Evolutionary conservation across 2,888 invertebrate species (phyloP), one percentile per base, ranked within the genome.

Genomic region (Heliconius ethilla): DNA sequence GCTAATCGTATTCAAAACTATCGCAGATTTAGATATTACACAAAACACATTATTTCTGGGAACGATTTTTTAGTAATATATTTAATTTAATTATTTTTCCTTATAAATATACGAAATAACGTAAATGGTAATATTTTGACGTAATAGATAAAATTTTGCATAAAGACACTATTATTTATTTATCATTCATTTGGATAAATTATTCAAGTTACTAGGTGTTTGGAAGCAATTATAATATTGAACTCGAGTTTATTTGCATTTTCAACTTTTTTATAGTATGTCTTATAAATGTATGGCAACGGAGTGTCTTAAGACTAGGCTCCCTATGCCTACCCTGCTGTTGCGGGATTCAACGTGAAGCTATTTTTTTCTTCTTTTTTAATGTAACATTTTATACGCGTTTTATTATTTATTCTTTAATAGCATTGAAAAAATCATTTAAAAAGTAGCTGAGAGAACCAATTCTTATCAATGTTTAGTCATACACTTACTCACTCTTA

Each of bases 401-500:
- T 67, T 67, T 37, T 37, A 67, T 66, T 37, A n/a, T n/a, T 55
- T 70, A 22, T 11, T 15, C 2, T 29, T 27, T 2, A 55, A 55
- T 55, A 11, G 22, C 18, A 7, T 63, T 15, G 4, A 55, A 45
- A 70, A 70, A 70, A 2, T 29, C 9, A 9, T 40, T 45, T 72
- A 70, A 55, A 29, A 59, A 59, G 40, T 45, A 62, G 18, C 27
- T 69, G 62, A 70, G 75, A 75, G 79, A 77, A 76, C 74, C 66
- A 51, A 78, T 75, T 63, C 75, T 81, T 84, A 81, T 81, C 81
- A 78, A 80, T 78, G 77, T 82, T 87, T 86, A 86, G 86, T 89
- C 87, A 87, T 80, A 79, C 77, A 81, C 84, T 85, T 83, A 84
- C 85, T 85, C 85, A 87, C 81, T 81, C 83, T 81, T 81, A 82